Base-by-base conservation (phyloP, 2,797 vertebrate species). In the Melopsittacus undulatus region DNA sequence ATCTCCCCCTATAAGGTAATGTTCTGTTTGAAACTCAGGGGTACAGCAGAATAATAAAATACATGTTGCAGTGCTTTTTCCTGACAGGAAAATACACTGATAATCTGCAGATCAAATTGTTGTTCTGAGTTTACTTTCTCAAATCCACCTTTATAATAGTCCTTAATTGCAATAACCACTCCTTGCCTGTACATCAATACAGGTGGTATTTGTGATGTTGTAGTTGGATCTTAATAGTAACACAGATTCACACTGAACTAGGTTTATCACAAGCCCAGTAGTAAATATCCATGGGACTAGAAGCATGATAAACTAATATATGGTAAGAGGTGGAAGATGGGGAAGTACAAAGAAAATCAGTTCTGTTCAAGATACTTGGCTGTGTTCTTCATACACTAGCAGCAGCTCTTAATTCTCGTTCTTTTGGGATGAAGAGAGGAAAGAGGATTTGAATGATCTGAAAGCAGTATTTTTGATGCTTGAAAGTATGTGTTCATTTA, bases 1-100 rank as follows among this genome's bases (percentile, higher is more conserved):
- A 99, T 99, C 97, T 99, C 99, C 38, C 99, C 99, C 27, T 99
- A 99, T 96, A 99, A 99, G 99, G 99, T 99, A 98, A 97, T 7
- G 1, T 20, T 48, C 34, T 27, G 13, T 16, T 27, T 62, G 36
- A 59, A 54, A 38, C 49, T 51, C 45, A 21, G 29, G 16, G 36
- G 16, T 52, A 14, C 27, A 68, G 14, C 32, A 67, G 57, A 81
- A 5, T 45, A 40, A 26, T 64, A 62, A 92, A 62, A 67, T 45
- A 70, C 9, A 46, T 22, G 63, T 34, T 74, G 32, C 54, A n/a
- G 20, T 15, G 51, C 14, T 57, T 51, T 62, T 70, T 73, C 9
- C 18, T 67, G 52, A 32, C 46, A 70, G 40, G 51, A 62, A 40
- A 85, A 57, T 21, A 14, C 23, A 19, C 10, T 46, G 40, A 69